Conservation (phyloP, 2,797 vertebrate genomes). For the Lepilemur ruficaudatus region DNA sequence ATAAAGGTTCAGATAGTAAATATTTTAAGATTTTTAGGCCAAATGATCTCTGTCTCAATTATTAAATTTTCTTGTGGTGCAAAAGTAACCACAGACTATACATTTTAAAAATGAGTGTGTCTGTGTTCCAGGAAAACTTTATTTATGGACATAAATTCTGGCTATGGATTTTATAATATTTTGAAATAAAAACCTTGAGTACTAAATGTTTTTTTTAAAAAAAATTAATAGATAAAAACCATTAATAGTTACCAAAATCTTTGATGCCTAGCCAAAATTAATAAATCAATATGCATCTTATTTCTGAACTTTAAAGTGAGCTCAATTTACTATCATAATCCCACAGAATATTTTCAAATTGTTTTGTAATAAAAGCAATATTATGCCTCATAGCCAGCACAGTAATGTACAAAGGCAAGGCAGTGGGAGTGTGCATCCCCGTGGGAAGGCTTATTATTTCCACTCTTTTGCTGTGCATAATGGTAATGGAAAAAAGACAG, state of each 20-base stretch:
- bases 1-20: no score
- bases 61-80: not conserved
- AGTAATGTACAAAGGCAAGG: not conserved
- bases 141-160: constrained; percentile 60
- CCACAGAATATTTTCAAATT: not conserved
- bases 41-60: not conserved
- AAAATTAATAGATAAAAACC: not conserved
- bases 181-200: constrained; percentile 96
- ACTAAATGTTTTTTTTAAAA: constrained; percentile 82
- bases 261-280: not conserved
- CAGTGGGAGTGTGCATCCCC: not conserved
- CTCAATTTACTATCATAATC: not conserved
- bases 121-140: not conserved
- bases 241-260: not conserved
- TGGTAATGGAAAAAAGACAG: not conserved
- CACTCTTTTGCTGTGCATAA: not conserved
- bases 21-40: no score
- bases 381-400: not conserved
- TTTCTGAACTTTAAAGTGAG: not conserved
- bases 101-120: not conserved
- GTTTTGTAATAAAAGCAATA: not conserved
- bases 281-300: not conserved
- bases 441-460: not conserved
- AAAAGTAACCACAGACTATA: not conserved
- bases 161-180: constrained; percentile 93